Evolutionary conservation across 1,140 invertebrate species (phyloP), one percentile per base, ranked within the genome.

Genomic region (Eupeodes corollae): DNA sequence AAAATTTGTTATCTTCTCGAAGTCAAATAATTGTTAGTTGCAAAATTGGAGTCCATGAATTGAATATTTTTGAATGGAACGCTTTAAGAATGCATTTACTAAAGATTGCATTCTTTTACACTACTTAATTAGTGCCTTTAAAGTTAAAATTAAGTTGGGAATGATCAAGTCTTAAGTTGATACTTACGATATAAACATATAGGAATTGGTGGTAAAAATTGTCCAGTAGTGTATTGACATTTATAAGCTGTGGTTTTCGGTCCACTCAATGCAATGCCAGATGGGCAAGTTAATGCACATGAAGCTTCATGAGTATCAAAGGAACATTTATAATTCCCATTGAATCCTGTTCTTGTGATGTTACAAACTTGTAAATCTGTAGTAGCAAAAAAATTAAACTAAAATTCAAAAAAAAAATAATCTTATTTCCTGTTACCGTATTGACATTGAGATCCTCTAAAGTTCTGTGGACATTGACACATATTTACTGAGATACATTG

Each of bases 391-490:
- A 12, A 35, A 10, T n/a, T 48, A 18, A 38, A 19, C n/a, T 16
- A 31, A 16, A 19, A 41, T 13, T 6, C 19, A 21, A 41, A 15
- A 44, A 44, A 41, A 26, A 47, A 3, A 2, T 35, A 49, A 5
- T 34, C 5, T 15, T 71, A 79, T 79, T 26, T 69, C 86, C 84
- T 71, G 79, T 79, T 69, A 87, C 85, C 69, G 55, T 84, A 86
- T 71, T 89, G 84, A 55, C 86, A 89, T 49, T 80, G 78, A 1
- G 78, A 71, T 5, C 86, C 86, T 42, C 79, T 73, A 56, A 75
- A 87, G 12, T 81, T 77, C 42, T 78, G 69, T 0, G 83, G 75
- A 57, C 88, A 91, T 51, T 86, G 78, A 47, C 88, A 91, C 2
- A 76, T 69, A 61, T 88, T 83, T 10, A 78, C 73, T 1, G 80